A percentile compares a stretch with the other conserved stretches of the same genome.
These are phyloP conservation scores for Cynopterus brachyotis DNA, from an alignment of 2,113 vertebrate genomes.

Conservation along the genomic window DNA sequence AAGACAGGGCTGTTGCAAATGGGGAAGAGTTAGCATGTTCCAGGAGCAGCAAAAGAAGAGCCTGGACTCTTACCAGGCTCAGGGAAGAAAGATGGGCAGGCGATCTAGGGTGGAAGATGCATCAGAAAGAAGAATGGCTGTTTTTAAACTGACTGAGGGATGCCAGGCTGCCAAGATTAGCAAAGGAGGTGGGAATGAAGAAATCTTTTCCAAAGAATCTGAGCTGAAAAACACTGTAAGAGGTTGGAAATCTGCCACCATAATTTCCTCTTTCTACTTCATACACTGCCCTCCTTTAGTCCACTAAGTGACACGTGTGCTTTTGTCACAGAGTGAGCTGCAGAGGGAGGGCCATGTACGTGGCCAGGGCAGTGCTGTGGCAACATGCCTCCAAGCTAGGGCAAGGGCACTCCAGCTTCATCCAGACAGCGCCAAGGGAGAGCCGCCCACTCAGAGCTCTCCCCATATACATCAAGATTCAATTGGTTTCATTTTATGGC, in stretches of 20 bases:
- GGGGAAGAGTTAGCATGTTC: accelerated
- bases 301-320: background rate
- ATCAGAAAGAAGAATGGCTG: background rate
- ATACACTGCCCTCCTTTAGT: background rate
- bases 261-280: background rate
- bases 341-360: accelerated
- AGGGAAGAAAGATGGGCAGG: background rate
- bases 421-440: background rate
- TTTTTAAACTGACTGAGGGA: background rate
- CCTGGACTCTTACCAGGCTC: background rate
- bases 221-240: background rate
- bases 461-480: background rate
- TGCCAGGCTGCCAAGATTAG: background rate
- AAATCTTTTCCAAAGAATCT: background rate
- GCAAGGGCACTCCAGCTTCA: background rate
- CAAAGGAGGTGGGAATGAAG: background rate
- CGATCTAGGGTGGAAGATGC: background rate
- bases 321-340: background rate
- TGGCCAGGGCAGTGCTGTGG: background rate
- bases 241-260: background rate
- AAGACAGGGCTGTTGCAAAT: background rate
- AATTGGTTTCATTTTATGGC: background rate
- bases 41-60: background rate
- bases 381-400: background rate
- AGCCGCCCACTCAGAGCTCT: background rate